Evolutionary conservation across 2,888 invertebrate species (phyloP).

Genomic region (Ochlodes sylvanus): DNA sequence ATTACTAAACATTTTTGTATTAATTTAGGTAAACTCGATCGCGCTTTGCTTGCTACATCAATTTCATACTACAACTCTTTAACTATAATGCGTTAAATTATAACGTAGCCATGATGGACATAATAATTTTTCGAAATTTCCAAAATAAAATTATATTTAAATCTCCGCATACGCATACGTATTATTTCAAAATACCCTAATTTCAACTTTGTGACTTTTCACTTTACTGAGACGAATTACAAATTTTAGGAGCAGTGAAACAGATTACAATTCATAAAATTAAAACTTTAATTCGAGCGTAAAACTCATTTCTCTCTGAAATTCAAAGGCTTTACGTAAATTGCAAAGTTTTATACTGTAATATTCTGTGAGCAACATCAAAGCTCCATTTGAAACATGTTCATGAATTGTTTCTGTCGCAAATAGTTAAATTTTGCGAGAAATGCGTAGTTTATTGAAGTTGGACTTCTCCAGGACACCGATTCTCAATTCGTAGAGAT

Average conservation of each 20-base stretch:
- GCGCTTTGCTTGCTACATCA: too few relatives aligned
- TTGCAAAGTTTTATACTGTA: constrained; percentile 33
- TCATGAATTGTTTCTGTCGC: constrained; percentile 37
- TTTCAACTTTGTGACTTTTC: not conserved
- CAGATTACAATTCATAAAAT: constrained; percentile 18
- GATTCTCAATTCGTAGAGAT: too few relatives aligned
- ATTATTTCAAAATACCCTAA: not conserved
- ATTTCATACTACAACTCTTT: too few relatives aligned
- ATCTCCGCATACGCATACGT: too few relatives aligned
- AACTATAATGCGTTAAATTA: too few relatives aligned
- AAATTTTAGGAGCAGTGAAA: constrained; percentile 4
- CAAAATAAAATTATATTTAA: too few relatives aligned
- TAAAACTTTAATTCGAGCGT: constrained; percentile 33
- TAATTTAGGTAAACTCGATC: too few relatives aligned
- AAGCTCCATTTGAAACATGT: constrained; percentile 35
- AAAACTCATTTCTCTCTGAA: constrained; percentile 30
- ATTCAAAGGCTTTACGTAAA: constrained; percentile 35
- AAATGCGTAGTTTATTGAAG: constrained; percentile 22
- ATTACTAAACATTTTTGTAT: too few relatives aligned
- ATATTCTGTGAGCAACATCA: constrained; percentile 37
- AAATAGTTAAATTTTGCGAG: constrained; percentile 28
- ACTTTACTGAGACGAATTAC: not conserved
- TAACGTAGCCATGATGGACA: too few relatives aligned
- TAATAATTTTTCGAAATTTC: too few relatives aligned
- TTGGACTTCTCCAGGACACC: too few relatives aligned